Conservation (phyloP, 2,113 vertebrate genomes). For the Cepphus grylle region DNA sequence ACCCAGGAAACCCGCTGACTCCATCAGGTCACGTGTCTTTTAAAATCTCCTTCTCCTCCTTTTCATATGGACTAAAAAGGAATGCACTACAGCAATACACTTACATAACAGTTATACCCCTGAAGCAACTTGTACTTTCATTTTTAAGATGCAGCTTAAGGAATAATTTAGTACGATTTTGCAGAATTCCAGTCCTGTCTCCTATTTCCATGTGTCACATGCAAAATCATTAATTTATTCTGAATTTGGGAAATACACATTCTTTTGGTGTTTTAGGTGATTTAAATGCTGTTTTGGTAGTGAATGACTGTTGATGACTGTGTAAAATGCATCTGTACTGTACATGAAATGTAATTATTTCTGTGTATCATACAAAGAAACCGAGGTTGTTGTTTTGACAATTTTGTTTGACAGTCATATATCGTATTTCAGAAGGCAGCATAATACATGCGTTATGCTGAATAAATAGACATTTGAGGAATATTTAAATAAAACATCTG, state of each 20-base stretch:
- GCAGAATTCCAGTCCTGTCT: slow-evolving; percentile 51
- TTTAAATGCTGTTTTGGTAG: slow-evolving; percentile 81
- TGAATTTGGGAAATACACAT: slow-evolving; percentile 68
- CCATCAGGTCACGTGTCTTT: not conserved
- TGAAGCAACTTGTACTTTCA: slow-evolving; percentile 54
- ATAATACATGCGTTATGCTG: slow-evolving; percentile 78
- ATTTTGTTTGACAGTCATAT: slow-evolving; percentile 77
- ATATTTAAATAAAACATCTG: slow-evolving; percentile 85
- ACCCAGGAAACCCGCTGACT: not conserved
- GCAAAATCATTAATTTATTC: slow-evolving; percentile 65
- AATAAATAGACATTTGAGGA: slow-evolving; percentile 79
- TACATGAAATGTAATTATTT: slow-evolving; percentile 88
- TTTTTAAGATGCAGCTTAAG: slow-evolving; percentile 48
- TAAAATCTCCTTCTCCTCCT: slow-evolving; percentile 7
- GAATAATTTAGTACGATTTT: slow-evolving; percentile 61
- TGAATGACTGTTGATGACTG: slow-evolving; percentile 79
- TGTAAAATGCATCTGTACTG: slow-evolving; percentile 89
- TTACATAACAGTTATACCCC: slow-evolving; percentile 45
- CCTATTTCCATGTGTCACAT: slow-evolving; percentile 29
- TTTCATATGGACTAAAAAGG: slow-evolving; percentile 34
- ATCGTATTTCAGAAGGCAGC: slow-evolving; percentile 79
- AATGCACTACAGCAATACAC: slow-evolving; percentile 56
- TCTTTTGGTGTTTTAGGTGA: slow-evolving; percentile 79
- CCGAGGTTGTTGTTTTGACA: slow-evolving; percentile 77
- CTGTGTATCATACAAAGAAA: slow-evolving; percentile 84